phyloP scores from a whole-genome alignment of 1,140 invertebrate genomes.

The Heterodera carotae region DNA sequence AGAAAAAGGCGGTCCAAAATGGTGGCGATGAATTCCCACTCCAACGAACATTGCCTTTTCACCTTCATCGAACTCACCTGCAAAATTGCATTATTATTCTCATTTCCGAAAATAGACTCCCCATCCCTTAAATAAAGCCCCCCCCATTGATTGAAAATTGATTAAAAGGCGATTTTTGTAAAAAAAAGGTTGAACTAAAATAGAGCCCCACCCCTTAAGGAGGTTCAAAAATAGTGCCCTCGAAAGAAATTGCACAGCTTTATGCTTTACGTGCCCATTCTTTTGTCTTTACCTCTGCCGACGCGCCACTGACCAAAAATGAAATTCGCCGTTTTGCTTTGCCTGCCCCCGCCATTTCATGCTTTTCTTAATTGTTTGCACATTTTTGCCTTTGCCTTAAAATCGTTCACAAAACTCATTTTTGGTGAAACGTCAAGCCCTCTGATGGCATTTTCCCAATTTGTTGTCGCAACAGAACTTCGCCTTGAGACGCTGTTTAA shows the following conservation, averaged over 20 bases:
- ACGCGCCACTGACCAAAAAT: slow-evolving; percentile 8
- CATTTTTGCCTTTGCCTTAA: neutral
- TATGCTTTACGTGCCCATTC: neutral
- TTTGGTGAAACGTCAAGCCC: slow-evolving; percentile 26
- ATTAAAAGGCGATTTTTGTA: too few species aligned
- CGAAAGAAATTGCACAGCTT: too few species aligned
- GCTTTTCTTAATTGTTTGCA: slow-evolving; percentile 1
- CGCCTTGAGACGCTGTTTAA: slow-evolving; percentile 6
- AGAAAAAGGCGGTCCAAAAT: slow-evolving; percentile 61
- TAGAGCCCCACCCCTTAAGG: too few species aligned
- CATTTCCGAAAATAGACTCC: too few species aligned
- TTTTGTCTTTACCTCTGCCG: slow-evolving; percentile 6
- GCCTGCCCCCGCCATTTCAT: neutral
- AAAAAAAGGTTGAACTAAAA: too few species aligned
- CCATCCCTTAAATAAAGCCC: too few species aligned
- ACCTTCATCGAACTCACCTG: slow-evolving; percentile 47
- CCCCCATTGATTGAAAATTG: too few species aligned
- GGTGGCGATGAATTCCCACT: slow-evolving; percentile 65
- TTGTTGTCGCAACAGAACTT: slow-evolving; percentile 18
- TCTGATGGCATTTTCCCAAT: slow-evolving; percentile 29
- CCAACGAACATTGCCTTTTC: slow-evolving; percentile 60
- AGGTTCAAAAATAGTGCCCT: too few species aligned
- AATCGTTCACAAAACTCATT: neutral
- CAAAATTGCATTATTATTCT: too few species aligned
- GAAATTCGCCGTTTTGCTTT: neutral